phyloP scores from a whole-genome alignment of 92 coral and sea anemone species.

The Blastomussa wellsi region DNA sequence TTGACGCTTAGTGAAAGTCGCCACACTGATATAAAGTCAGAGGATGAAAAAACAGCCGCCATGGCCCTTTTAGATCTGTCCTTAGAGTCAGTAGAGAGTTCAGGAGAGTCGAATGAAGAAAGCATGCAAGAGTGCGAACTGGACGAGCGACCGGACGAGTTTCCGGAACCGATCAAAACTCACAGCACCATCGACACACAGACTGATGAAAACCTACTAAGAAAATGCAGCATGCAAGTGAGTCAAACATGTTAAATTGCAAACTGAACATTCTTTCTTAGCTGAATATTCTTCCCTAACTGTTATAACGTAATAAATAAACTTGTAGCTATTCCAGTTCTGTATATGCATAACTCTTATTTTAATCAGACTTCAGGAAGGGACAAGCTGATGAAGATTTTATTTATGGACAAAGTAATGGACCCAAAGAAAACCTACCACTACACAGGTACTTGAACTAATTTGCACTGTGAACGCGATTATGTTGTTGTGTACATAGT shows the following conservation, averaged over 20 bases:
- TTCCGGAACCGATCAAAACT: neutral
- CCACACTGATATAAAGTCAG: slow-evolving; percentile 8
- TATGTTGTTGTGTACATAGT: neutral
- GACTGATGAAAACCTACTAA: neutral
- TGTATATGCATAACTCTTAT: no score
- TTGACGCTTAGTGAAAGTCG: slow-evolving; percentile 52
- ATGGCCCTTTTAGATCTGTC: slow-evolving; percentile 32
- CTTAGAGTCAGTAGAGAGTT: no score
- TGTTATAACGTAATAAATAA: no score
- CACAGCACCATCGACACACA: neutral
- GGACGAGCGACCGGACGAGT: neutral
- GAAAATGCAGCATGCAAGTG: neutral
- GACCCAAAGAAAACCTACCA: slow-evolving; percentile 34
- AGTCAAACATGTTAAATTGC: neutral
- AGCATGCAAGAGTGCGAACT: neutral
- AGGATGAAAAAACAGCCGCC: slow-evolving; percentile 63
- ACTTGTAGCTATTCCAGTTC: neutral
- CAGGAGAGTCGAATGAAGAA: slow-evolving; percentile 4
- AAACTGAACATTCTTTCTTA: neutral
- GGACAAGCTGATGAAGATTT: slow-evolving; percentile 27
- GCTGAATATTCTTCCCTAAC: neutral
- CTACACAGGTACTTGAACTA: slow-evolving; percentile 23
- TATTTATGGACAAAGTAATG: slow-evolving; percentile 27
- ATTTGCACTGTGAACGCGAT: neutral
- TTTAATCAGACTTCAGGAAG: slow-evolving; percentile 28